A percentile compares a stretch with the other conserved stretches of the same genome.
These are phyloP conservation scores for Marasmarcha lunaedactyla DNA, from an alignment of 2,888 invertebrate genomes.

Conservation along the genomic window DNA sequence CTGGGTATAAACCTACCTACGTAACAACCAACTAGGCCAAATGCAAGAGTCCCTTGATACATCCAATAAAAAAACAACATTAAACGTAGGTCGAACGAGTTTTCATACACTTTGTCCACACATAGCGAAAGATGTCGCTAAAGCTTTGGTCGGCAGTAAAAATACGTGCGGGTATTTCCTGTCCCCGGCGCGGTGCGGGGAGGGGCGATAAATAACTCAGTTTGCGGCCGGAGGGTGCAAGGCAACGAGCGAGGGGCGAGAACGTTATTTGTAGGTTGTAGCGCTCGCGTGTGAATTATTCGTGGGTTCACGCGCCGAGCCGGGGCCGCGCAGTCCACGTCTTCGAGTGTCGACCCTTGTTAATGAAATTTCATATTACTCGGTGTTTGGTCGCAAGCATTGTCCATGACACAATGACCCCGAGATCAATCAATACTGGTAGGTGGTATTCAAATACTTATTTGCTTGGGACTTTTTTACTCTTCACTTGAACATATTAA, in stretches of 20 bases:
- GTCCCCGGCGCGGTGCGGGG: slow-evolving; percentile 37
- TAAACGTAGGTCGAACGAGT: too few species aligned
- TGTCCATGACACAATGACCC: too few species aligned
- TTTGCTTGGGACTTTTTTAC: too few species aligned
- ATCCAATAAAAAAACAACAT: too few species aligned
- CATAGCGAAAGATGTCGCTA: slow-evolving; percentile 51
- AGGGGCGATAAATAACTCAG: slow-evolving; percentile 65
- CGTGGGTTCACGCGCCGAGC: slow-evolving; percentile 65
- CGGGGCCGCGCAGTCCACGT: slow-evolving; percentile 23
- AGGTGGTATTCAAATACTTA: too few species aligned
- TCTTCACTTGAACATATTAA: too few species aligned
- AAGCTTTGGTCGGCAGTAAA: slow-evolving; percentile 45
- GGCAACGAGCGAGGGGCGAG: slow-evolving; percentile 17
- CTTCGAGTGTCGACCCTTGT: slow-evolving; percentile 55
- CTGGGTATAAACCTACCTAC: too few species aligned
- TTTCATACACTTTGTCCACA: neutral
- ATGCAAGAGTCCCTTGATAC: too few species aligned
- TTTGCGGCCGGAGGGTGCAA: slow-evolving; percentile 39
- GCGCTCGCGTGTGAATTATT: slow-evolving; percentile 70
- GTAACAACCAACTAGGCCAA: too few species aligned
- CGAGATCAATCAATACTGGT: too few species aligned
- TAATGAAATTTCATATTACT: slow-evolving; percentile 67
- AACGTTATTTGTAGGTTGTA: slow-evolving; percentile 54
- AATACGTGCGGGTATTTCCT: slow-evolving; percentile 65
- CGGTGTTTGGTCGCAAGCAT: slow-evolving; percentile 8